Evolutionary conservation across 1,140 invertebrate genomes (phyloP).

Genomic region (Mya arenaria): DNA sequence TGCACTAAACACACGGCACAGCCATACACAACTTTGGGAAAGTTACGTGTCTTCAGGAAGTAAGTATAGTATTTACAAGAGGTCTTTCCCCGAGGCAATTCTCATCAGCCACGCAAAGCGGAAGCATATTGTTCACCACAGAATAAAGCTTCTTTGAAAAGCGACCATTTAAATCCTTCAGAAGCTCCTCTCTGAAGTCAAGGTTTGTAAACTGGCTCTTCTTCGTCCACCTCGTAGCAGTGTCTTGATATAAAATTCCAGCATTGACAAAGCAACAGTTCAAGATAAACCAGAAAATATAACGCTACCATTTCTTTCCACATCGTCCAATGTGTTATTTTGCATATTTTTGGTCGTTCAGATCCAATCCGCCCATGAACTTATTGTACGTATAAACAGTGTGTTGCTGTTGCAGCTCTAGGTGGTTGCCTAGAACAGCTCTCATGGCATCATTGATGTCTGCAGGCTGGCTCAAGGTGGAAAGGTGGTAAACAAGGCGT

Average conservation of each 20-base stretch:
- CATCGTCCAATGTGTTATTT: neutral
- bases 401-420: neutral
- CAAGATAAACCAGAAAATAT: slow-evolving; percentile 10
- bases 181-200: neutral
- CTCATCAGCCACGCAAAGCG: too few relatives aligned
- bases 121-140: too few relatives aligned
- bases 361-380: slow-evolving; percentile 7
- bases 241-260: neutral
- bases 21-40: too few relatives aligned
- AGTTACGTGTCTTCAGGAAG: too few relatives aligned
- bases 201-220: neutral
- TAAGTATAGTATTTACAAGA: too few relatives aligned
- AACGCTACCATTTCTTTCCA: neutral
- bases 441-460: neutral
- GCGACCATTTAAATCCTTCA: neutral
- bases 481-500: neutral
- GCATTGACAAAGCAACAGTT: slow-evolving; percentile 19
- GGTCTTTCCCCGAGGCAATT: too few relatives aligned
- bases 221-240: neutral
- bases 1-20: too few relatives aligned
- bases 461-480: neutral
- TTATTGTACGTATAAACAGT: neutral
- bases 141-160: neutral
- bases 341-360: neutral
- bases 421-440: neutral